Evolutionary conservation across 2,888 invertebrate genomes (phyloP), one percentile per base, ranked within the genome.

Genomic region (Tetramorium bicarinatum): DNA sequence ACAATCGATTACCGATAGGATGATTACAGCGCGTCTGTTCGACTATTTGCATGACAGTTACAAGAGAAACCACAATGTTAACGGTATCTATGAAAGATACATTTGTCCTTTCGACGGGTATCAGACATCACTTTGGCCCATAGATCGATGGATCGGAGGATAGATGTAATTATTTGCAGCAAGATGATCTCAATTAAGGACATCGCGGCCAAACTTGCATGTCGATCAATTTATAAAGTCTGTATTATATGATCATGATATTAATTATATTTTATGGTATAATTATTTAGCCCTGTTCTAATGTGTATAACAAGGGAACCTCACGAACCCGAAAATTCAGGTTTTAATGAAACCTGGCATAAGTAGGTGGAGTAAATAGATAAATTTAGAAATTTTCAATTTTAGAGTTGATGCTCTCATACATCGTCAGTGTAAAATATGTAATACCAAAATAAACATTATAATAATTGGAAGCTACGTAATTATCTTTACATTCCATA

Each of bases 131-230:
- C 54, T n/a, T 34, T 29, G 29, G 61, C 34, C 4, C 7, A 8
- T 49, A 59, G 82, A 62, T 61, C 61, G 38, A 67, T 47, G 56
- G n/a, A 62, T 41, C 80, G 76, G 83, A 85, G 86, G 85, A 87
- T 87, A 84, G 88, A 88, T 91, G 88, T 85, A 91, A 91, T 90
- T 91, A 91, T 91, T 91, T 87, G 85, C 87, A 84, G 87, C 85
- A 91, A 91, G 88, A 89, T 90, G 87, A 91, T 92, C 91, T 90
- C 91, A 90, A 92, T 92, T 91, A 91, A 89, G 91, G 81, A 66
- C 88, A 74, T 69, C 81, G 62, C 49, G 64, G 34, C 47, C 67
- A 74, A 80, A 69, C 82, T 83, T 76, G 56, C 80, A 64, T 56
- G 56, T 71, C 77, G 61, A 87, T 74, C 81, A 66, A 72, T 25